Conservation (phyloP, 2,888 invertebrate genomes). For the Papilio gigon region DNA sequence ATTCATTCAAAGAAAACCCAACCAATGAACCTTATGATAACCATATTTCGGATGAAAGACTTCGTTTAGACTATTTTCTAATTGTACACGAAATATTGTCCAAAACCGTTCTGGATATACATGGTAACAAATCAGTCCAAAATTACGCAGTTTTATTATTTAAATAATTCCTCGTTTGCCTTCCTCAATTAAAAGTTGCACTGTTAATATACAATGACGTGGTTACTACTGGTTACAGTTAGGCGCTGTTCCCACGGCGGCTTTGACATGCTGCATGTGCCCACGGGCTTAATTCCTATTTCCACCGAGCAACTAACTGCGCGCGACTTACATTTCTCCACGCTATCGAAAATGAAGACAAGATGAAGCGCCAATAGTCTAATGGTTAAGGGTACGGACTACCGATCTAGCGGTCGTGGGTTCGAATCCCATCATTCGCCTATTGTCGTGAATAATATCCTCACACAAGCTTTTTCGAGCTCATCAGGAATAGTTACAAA, state of each 20-base stretch:
- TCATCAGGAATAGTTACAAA: too few relatives aligned
- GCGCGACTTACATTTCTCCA: too few relatives aligned
- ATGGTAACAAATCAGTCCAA: background rate
- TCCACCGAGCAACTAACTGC: background rate
- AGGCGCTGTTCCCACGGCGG: conserved; percentile 4
- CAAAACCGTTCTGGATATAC: background rate
- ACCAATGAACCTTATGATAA: background rate
- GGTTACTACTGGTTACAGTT: conserved; percentile 1
- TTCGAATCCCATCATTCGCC: too few relatives aligned
- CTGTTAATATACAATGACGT: conserved; percentile 7
- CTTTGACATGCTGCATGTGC: background rate
- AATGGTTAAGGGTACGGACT: too few relatives aligned
- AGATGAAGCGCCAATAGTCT: too few relatives aligned
- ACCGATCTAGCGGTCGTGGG: too few relatives aligned
- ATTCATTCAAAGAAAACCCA: background rate
- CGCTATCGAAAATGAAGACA: too few relatives aligned
- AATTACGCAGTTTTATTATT: too few relatives aligned
- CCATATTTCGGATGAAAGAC: background rate
- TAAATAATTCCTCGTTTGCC: background rate
- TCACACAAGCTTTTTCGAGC: too few relatives aligned
- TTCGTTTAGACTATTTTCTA: too few relatives aligned
- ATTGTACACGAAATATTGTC: too few relatives aligned
- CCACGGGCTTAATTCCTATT: background rate
- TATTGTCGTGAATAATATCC: too few relatives aligned
- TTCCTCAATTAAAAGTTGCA: conserved; percentile 1